Evolutionary conservation across 2,113 vertebrate genomes (phyloP).

Genomic region (Microcebus jonahi): DNA sequence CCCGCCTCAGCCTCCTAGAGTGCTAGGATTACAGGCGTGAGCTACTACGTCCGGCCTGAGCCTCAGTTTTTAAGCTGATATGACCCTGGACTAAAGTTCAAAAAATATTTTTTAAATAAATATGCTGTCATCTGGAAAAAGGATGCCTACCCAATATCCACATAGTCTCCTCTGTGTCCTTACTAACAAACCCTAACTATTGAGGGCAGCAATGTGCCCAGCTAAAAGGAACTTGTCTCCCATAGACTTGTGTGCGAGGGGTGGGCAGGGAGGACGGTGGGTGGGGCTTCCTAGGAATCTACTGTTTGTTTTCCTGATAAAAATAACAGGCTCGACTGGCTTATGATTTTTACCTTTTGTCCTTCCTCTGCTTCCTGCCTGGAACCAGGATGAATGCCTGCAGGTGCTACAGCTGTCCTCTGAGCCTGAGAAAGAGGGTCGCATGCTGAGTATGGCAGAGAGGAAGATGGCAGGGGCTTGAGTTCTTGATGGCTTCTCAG

Average conservation of each 20-base stretch:
- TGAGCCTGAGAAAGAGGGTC: neutral
- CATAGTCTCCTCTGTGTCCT: neutral
- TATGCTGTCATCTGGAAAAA: neutral
- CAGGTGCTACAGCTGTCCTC: neutral
- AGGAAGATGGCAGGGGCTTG: neutral
- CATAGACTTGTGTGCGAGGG: too few relatives aligned
- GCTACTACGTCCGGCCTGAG: neutral
- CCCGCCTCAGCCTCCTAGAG: too few relatives aligned
- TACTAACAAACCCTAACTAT: neutral
- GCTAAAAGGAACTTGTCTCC: neutral
- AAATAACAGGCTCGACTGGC: constrained; percentile 38
- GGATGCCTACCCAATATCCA: neutral
- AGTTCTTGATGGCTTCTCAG: too few relatives aligned
- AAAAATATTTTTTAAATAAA: constrained; percentile 17
- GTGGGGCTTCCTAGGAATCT: neutral
- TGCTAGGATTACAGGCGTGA: too few relatives aligned
- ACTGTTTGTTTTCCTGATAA: constrained; percentile 56
- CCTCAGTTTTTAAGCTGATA: neutral
- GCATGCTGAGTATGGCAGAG: neutral
- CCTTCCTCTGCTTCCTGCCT: constrained; percentile 25
- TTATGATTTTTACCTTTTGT: constrained; percentile 23
- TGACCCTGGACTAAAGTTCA: neutral
- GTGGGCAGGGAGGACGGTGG: neutral
- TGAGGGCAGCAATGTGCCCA: neutral
- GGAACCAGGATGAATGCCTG: neutral